Base-by-base conservation (phyloP, 1,140 invertebrate genomes). In the Zaprionus nigranus region DNA sequence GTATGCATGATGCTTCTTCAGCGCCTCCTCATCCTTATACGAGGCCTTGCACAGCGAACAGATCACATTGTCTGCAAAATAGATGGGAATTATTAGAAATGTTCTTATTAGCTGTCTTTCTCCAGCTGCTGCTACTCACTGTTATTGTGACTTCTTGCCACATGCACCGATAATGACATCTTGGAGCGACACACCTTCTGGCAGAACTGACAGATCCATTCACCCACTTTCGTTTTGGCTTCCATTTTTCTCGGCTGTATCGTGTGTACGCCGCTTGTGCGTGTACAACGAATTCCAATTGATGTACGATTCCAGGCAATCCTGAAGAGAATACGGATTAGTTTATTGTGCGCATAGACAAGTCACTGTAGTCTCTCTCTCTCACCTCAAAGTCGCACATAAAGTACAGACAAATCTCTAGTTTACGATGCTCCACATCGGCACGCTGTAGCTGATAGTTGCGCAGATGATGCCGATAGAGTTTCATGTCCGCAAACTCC, bases 141-240 rank as follows among this genome's bases (percentile, higher is more conserved):
- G 58, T 91, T 91, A 49, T 92, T 92, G 57, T 92, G 91, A 38
- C 86, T 91, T 15, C 91, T 78, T 12, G 91, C 91, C 30, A 92
- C 78, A 71, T 92, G 91, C n/a, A 92, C 84, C 1, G 91, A 82
- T 6, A 92, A 67, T 2, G 91, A 92, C 91, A 92, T 92, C 63
- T 92, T 92, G 0, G 91, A 81, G 9, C 74, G 70, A 13, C 84
- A 92, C 20, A 72, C 30, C 28, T 92, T 92, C 6, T 72, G 38
- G 22, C 91, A 92, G 61, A 92, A 92, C 58, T 92, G 91, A 17
- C 91, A 92, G 6, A 78, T 71, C 68, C 81, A 92, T 15, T 79
- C 65, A n/a, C 58, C 57, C 2, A 62, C 24, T 0, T 58, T 67
- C 0, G 26, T 6, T n/a, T 75, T 82, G 2, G 56, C 24, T 4